Percentiles rank a stretch among this genome's conserved stretches.
Evolutionary conservation across 2,113 vertebrate genomes (phyloP).

Genomic region (Lamprotornis superbus): DNA sequence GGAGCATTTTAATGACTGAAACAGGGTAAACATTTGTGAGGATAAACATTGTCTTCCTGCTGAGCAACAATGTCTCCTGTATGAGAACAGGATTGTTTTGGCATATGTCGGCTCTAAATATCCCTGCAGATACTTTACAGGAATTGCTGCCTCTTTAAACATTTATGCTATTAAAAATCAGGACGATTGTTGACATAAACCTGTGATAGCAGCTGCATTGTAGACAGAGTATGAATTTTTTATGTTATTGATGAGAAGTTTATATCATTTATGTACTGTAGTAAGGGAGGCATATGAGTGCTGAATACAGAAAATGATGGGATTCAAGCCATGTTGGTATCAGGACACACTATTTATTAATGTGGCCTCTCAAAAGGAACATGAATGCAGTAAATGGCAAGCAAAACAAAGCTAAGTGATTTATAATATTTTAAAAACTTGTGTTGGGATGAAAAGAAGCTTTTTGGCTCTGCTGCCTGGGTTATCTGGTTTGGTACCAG

Average conservation of each 20-base stretch:
- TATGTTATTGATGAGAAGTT: slow-evolving; percentile 69
- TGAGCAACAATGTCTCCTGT: slow-evolving; percentile 61
- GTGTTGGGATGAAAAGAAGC: neutral
- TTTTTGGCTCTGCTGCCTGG: neutral
- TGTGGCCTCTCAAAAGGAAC: neutral
- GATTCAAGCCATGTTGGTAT: neutral
- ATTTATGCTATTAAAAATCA: slow-evolving; percentile 73
- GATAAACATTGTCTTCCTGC: slow-evolving; percentile 63
- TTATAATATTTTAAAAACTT: neutral
- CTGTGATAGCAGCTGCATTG: slow-evolving; percentile 64
- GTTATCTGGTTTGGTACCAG: neutral
- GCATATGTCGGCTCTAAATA: slow-evolving; percentile 46
- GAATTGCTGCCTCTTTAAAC: slow-evolving; percentile 69
- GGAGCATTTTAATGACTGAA: neutral
- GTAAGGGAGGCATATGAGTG: slow-evolving; percentile 23
- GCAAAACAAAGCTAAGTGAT: neutral
- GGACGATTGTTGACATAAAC: slow-evolving; percentile 64
- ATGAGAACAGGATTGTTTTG: slow-evolving; percentile 42
- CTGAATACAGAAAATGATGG: slow-evolving; percentile 32
- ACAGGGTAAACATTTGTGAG: slow-evolving; percentile 14
- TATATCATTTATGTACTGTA: slow-evolving; percentile 64
- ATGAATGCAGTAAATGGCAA: neutral
- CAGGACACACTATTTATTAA: slow-evolving; percentile 4
- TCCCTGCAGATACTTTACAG: slow-evolving; percentile 59
- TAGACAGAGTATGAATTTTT: slow-evolving; percentile 70